Evolutionary conservation across 2,113 vertebrate species (phyloP), one percentile per base, ranked within the genome.

Genomic region (Orycteropus afer): DNA sequence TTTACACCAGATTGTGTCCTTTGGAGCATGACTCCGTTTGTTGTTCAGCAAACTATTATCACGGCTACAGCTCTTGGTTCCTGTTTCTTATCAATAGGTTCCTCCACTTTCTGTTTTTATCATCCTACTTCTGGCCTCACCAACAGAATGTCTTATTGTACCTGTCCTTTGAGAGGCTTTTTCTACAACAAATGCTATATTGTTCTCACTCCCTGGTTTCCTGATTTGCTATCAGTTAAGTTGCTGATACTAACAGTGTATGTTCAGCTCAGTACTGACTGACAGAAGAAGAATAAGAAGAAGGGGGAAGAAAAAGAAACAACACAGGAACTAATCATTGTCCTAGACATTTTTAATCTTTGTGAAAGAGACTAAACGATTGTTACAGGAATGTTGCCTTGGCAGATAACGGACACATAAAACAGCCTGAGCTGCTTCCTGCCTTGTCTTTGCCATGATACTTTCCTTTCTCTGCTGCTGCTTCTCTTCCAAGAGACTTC

Each of bases 121-220:
- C 40, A 0, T 78, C 81, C 92, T 85, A n/a, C 90, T 95, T 90
- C 45, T 82, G 82, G 88, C 86, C 74, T 85, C 53, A 4, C 59
- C 78, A 76, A 79, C 74, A 95, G 82, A 97, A 93, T 15, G 78
- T 93, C 94, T 95, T 57, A 95, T 94, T 92, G 91, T 96, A 96
- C 97, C 92, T 95, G 91, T 37, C 59, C 42, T 94, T 55, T 73
- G 69, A 94, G 89, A 95, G n/a, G 59, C 89, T 83, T 47, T 71
- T 82, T 37, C 89, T 47, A 27, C 69, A 95, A 96, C 96, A 97
- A 95, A 55, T 15, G 40, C 79, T 55, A 42, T 89, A 88, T 94
- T 97, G 95, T 97, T 95, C 89, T 81, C 47, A 9, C 59, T 92
- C 53, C 55, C 37, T 55, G 45, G 78, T 86, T 97, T 96, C 92